Evolutionary conservation across 2,888 invertebrate genomes (phyloP).

Genomic region (Punctoribates punctum): DNA sequence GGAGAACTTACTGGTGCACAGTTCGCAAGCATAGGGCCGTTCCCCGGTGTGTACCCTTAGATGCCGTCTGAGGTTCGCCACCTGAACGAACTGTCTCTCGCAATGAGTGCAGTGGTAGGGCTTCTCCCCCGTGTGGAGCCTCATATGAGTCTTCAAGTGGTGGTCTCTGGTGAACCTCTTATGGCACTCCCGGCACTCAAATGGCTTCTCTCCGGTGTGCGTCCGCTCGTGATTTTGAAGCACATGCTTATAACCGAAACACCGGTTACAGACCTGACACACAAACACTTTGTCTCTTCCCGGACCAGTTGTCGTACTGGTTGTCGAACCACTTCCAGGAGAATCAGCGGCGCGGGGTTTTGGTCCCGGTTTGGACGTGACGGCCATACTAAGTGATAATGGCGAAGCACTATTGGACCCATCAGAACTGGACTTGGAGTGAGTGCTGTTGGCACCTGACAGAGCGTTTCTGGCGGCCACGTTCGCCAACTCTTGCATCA

Average conservation of each 20-base stretch:
- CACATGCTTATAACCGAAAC: slow-evolving; percentile 90
- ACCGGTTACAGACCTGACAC: slow-evolving; percentile 79
- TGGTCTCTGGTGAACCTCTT: slow-evolving; percentile 89
- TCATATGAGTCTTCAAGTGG: slow-evolving; percentile 86
- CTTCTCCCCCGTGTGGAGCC: slow-evolving; percentile 87
- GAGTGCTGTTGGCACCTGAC: slow-evolving; percentile 36
- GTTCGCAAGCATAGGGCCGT: slow-evolving; percentile 78
- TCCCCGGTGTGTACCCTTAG: slow-evolving; percentile 87
- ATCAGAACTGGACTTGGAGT: slow-evolving; percentile 42
- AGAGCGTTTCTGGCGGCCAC: slow-evolving; percentile 20
- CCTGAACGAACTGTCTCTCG: slow-evolving; percentile 87
- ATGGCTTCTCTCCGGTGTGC: slow-evolving; percentile 90
- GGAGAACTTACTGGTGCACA: slow-evolving; percentile 79
- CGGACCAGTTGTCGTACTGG: slow-evolving; percentile 38
- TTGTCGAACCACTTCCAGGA: slow-evolving; percentile 42
- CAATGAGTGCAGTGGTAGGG: slow-evolving; percentile 88
- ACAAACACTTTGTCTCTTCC: slow-evolving; percentile 73
- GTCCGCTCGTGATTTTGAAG: slow-evolving; percentile 90
- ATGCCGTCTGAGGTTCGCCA: slow-evolving; percentile 83
- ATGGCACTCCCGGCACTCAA: slow-evolving; percentile 84
- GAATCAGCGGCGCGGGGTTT: slow-evolving; percentile 41
- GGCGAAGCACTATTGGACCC: slow-evolving; percentile 39
- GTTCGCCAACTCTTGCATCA: slow-evolving; percentile 34
- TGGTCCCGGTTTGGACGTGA: slow-evolving; percentile 36
- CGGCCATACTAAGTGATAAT: slow-evolving; percentile 33